Percentiles rank a stretch among this genome's conserved stretches.
Evolutionary conservation across 2,113 vertebrate genomes (phyloP).

Genomic region (Notarius quadriscutis): DNA sequence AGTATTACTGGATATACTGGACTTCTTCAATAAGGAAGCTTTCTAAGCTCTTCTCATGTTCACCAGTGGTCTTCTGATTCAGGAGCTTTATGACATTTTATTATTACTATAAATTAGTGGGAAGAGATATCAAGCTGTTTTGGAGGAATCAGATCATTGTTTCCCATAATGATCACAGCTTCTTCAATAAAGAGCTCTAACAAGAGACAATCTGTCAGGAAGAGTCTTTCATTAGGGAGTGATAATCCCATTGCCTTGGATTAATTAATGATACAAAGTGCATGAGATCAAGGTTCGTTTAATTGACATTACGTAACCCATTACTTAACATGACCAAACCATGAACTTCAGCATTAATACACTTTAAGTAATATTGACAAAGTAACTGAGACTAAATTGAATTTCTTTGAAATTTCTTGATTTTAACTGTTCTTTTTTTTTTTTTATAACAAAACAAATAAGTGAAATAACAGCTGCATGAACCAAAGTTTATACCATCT

Average conservation of each 20-base stretch:
- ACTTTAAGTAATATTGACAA: not conserved
- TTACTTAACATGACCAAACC: not conserved
- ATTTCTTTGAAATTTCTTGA: not conserved
- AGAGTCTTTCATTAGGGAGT: not conserved
- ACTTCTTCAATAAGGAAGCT: not conserved
- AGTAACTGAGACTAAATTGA: not conserved
- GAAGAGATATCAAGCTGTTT: constrained; percentile 21
- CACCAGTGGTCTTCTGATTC: constrained; percentile 6
- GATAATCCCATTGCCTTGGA: constrained; percentile 7
- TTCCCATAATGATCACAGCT: constrained; percentile 24
- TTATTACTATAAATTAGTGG: not conserved
- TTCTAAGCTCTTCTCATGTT: constrained; percentile 1
- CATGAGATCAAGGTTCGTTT: not conserved
- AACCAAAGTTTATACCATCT: not conserved
- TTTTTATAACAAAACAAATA: not conserved
- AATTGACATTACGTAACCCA: not conserved
- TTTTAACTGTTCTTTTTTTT: too few relatives aligned
- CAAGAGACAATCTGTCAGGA: constrained; percentile 7
- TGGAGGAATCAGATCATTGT: not conserved
- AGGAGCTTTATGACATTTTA: not conserved
- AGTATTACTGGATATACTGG: not conserved
- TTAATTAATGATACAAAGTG: constrained; percentile 8
- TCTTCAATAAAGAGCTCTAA: not conserved
- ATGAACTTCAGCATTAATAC: not conserved
- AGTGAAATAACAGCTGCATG: not conserved